Evolutionary conservation across 2,113 vertebrate genomes (phyloP).

Genomic region (Enhydra lutris): DNA sequence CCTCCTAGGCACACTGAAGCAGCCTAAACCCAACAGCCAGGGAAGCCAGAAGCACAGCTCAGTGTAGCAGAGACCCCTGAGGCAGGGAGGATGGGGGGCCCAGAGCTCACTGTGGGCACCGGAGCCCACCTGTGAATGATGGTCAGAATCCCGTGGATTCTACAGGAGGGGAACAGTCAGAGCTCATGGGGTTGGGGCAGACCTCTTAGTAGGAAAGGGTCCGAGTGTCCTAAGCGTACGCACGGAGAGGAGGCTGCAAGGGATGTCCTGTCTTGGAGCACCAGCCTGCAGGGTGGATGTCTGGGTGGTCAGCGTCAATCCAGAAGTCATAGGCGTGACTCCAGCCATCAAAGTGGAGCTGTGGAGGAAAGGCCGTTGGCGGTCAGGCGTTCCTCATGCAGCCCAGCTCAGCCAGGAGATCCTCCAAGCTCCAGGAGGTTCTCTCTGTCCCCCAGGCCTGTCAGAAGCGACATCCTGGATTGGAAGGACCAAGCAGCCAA

Average conservation of each 20-base stretch:
- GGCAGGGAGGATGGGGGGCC: neutral
- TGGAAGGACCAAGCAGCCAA: neutral
- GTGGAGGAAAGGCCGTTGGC: constrained; percentile 10
- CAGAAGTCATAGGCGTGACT: constrained; percentile 96
- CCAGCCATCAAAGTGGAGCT: constrained; percentile 98
- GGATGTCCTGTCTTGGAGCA: constrained; percentile 94
- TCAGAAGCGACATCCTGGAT: neutral
- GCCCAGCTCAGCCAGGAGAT: neutral
- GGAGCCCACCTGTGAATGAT: too few species aligned
- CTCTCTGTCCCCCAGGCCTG: neutral
- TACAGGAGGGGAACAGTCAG: neutral
- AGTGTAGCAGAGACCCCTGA: accelerated
- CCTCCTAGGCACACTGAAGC: neutral
- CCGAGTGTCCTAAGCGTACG: constrained; percentile 46
- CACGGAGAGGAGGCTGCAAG: constrained; percentile 90
- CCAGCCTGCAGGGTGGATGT: constrained; percentile 96
- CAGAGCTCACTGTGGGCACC: neutral
- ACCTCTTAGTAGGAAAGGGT: neutral
- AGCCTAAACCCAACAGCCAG: constrained; percentile 56
- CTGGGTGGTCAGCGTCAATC: constrained; percentile 95
- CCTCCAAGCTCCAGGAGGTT: constrained; percentile 12
- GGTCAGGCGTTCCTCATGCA: neutral
- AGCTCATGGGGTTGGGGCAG: neutral
- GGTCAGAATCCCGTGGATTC: neutral
- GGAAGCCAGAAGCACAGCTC: constrained; percentile 12